phyloP scores from a whole-genome alignment of 2,113 vertebrate species.

The Spizaetus ornatus region DNA sequence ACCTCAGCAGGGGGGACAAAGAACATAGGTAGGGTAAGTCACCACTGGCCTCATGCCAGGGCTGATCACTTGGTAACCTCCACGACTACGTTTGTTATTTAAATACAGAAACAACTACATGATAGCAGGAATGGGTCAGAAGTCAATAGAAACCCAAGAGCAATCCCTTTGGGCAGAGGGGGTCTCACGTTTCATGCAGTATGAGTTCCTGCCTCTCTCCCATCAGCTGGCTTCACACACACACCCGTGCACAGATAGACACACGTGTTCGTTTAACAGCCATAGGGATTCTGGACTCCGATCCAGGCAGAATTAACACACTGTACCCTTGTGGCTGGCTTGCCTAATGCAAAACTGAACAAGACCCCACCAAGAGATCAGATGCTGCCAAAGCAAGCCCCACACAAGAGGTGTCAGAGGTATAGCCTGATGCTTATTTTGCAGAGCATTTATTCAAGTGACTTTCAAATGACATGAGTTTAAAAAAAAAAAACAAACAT shows the following conservation, averaged over 20 bases:
- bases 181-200: neutral
- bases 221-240: neutral
- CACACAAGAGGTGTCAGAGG: neutral
- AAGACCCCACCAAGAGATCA: neutral
- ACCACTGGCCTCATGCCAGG: neutral
- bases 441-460: neutral
- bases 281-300: neutral
- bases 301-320: neutral
- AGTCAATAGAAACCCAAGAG: neutral
- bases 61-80: neutral
- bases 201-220: neutral
- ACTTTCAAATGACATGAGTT: neutral
- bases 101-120: neutral
- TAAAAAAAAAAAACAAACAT: neutral
- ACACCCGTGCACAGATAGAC: too few relatives aligned
- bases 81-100: neutral
- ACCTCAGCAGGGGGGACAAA: neutral
- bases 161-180: fast-evolving
- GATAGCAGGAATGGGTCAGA: neutral
- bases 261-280: neutral
- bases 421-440: neutral
- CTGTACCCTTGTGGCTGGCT: neutral
- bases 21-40: neutral
- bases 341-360: neutral
- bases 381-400: neutral